Conservation (phyloP, 1,140 invertebrate genomes). For the Rhynchophorus ferrugineus region DNA sequence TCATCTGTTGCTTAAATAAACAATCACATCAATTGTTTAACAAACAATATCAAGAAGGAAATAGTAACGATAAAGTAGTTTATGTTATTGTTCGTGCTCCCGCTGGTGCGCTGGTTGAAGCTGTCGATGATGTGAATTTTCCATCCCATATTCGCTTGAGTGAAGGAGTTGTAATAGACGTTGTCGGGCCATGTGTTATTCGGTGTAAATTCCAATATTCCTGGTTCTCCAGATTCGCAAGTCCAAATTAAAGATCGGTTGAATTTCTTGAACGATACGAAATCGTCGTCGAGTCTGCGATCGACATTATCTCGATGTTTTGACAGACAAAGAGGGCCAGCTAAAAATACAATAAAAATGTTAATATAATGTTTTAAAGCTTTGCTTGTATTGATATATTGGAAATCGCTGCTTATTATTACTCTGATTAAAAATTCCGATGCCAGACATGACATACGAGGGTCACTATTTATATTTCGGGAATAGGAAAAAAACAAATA, state of each 20-base stretch:
- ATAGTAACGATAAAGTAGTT: background rate
- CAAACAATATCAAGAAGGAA: conserved; percentile 16
- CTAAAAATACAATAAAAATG: conserved; percentile 40
- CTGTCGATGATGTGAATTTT: conserved; percentile 79
- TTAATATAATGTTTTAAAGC: background rate
- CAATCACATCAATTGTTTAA: conserved; percentile 26
- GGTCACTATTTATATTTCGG: too few species aligned
- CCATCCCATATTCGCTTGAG: conserved; percentile 85
- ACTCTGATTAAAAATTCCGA: too few species aligned
- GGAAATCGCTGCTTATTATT: too few species aligned
- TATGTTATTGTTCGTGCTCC: background rate
- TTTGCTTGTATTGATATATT: background rate
- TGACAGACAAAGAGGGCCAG: conserved; percentile 70
- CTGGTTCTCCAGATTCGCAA: conserved; percentile 65
- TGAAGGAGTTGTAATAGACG: conserved; percentile 92
- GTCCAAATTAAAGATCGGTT: conserved; percentile 62
- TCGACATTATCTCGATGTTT: conserved; percentile 58
- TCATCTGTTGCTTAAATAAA: conserved; percentile 21
- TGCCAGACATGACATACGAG: too few species aligned
- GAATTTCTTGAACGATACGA: conserved; percentile 72
- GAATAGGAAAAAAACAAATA: too few species aligned
- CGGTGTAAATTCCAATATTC: conserved; percentile 71
- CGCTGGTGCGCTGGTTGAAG: conserved; percentile 38
- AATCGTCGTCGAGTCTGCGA: conserved; percentile 70
- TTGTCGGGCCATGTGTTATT: conserved; percentile 86